Base-by-base conservation (phyloP, 1,140 invertebrate species). In the Bombus confusus region DNA sequence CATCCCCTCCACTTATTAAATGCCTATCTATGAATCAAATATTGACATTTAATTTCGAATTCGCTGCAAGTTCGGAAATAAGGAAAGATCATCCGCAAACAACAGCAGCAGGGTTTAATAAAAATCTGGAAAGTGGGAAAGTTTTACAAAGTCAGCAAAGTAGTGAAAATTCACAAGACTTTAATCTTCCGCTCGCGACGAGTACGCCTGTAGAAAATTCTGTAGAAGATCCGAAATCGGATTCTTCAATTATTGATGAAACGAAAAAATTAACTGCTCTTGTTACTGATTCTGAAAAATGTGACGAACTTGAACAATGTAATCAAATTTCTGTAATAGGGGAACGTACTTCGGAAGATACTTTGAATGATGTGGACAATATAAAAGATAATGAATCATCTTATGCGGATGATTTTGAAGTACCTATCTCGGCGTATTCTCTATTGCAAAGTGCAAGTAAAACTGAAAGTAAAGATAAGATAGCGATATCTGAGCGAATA, bases 21-120 rank as follows among this genome's bases (percentile, higher is more conserved):
- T 73, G 25, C 47, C 5, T 80, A 39, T 85, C 83, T 12, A 64
- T 25, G 18, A 72, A 73, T 72, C 68, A 72, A 57, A 85, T 85
- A 80, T 47, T 31, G 37, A 64, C 57, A 8, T 25, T 8, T 28
- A 31, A 73, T 85, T 31, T 37, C 13, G 31, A n/a, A n/a, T 47
- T 34, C 1, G 0, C 25, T 25, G 3, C 3, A 2, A 62, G 31
- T 64, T 47, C 18, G 9, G 57, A 39, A 37, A 31, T 12, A 15
- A 28, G 37, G 8, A 22, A 52, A 37, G 34, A n/a, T 39, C 4
- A 12, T 31, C 2, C 18, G 37, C 18, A 64, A 41, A 64, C 25
- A 8, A 5, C 5, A 12, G 9, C 12, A 13, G 5, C 59, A 28
- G 22, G 31, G 5, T 10, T 39, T 9, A 5, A n/a, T 57, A 25